Evolutionary conservation across 2,113 vertebrate genomes (phyloP).

Genomic region (Psilopogon haemacephalus): DNA sequence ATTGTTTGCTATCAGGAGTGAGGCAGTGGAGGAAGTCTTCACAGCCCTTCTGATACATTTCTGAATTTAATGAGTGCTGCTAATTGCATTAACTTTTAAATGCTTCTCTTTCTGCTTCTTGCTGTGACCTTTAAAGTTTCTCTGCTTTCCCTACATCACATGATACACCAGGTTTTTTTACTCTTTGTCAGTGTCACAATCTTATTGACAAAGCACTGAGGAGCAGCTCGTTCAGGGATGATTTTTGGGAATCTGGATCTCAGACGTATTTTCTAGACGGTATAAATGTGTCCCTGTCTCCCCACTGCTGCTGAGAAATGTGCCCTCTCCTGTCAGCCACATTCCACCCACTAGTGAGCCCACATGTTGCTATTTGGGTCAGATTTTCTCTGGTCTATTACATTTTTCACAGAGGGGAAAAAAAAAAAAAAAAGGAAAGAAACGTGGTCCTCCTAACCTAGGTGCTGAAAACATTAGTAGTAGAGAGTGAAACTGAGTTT

Average conservation of each 20-base stretch:
- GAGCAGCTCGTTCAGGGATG: not conserved
- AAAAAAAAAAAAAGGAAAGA: not conserved
- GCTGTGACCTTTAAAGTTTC: not conserved
- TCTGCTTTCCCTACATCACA: not conserved
- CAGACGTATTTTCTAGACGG: not conserved
- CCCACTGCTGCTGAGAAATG: fast-evolving
- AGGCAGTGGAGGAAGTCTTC: not conserved
- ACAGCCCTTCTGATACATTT: not conserved
- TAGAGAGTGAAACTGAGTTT: not conserved
- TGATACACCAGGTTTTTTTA: not conserved
- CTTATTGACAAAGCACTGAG: not conserved
- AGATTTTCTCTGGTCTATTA: not conserved
- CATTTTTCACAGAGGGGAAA: not conserved
- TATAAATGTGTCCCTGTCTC: not conserved
- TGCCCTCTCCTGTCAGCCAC: not conserved
- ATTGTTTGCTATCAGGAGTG: not conserved
- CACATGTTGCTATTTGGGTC: not conserved
- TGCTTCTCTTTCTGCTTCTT: not conserved
- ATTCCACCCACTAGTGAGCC: fast-evolving
- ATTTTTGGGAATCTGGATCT: not conserved
- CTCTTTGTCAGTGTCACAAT: not conserved
- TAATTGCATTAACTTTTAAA: not conserved
- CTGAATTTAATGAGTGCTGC: not conserved
- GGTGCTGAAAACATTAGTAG: not conserved
- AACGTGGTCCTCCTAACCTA: not conserved